Conservation (phyloP, 2,888 invertebrate species). For the Sinhomidia bicolor region DNA sequence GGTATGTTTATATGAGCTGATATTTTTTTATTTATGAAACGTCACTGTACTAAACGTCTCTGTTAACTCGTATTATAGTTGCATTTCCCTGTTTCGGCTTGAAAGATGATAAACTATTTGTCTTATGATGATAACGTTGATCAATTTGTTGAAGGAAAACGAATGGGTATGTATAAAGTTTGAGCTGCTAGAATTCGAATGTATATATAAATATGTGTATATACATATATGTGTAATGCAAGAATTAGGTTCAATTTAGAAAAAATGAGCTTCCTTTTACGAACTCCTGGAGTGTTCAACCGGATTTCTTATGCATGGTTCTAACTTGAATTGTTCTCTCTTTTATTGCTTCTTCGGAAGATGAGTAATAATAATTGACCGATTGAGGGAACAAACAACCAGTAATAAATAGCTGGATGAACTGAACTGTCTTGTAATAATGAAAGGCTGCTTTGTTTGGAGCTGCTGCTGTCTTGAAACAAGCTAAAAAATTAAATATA, state of each 20-base stretch:
- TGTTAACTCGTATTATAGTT: slow-evolving; percentile 24
- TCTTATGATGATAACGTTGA: slow-evolving; percentile 17
- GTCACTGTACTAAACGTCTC: slow-evolving; percentile 53
- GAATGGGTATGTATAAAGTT: neutral
- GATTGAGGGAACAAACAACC: neutral
- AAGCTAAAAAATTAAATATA: no score
- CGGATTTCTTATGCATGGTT: slow-evolving; percentile 18
- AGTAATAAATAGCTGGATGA: neutral
- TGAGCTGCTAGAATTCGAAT: no score
- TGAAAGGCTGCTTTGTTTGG: neutral
- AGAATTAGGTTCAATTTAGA: slow-evolving; percentile 18
- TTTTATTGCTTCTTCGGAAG: neutral
- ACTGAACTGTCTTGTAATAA: neutral
- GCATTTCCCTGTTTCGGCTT: no score
- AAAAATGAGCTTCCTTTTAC: slow-evolving; percentile 47
- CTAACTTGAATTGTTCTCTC: neutral
- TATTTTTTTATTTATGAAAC: slow-evolving; percentile 58
- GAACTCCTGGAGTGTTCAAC: slow-evolving; percentile 52
- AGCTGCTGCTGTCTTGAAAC: neutral
- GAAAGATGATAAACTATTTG: slow-evolving; percentile 16
- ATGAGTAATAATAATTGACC: neutral
- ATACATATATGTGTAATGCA: neutral
- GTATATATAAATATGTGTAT: no score
- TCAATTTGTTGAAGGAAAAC: slow-evolving; percentile 39
- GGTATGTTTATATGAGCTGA: neutral